Evolutionary conservation across 1,140 invertebrate genomes (phyloP).

Genomic region (Chionoecetes opilio): DNA sequence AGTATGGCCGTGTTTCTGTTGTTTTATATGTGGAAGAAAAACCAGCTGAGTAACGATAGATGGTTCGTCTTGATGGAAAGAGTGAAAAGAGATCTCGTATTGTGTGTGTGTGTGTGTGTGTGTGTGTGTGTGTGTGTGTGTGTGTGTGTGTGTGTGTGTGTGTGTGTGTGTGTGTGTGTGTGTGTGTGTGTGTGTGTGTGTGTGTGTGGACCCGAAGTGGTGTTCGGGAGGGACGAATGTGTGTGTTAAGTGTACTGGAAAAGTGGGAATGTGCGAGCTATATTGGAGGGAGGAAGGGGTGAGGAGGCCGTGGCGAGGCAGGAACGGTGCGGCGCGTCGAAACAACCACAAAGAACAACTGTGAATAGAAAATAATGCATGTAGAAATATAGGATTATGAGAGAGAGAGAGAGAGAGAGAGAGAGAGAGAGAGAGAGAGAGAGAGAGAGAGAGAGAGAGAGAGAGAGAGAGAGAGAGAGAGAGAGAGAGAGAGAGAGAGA

Average conservation of each 20-base stretch:
- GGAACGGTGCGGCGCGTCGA: background rate
- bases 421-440: background rate
- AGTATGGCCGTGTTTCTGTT: background rate
- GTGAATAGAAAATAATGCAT: conserved; percentile 14
- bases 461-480: background rate
- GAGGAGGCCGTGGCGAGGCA: background rate
- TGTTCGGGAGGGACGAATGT: background rate
- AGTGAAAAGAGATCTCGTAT: background rate
- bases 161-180: conserved; percentile 54
- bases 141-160: conserved; percentile 46
- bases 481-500: background rate
- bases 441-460: conserved; percentile 22
- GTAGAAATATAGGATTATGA: background rate
- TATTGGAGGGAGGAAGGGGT: background rate
- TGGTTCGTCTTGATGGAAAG: background rate
- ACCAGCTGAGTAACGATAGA: background rate
- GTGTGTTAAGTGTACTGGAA: conserved; percentile 39
- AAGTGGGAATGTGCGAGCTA: background rate
- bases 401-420: background rate
- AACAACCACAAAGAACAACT: background rate
- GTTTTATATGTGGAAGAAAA: background rate
- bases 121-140: conserved; percentile 32
- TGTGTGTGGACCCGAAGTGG: background rate
- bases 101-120: conserved; percentile 35
- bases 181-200: conserved; percentile 56